These are phyloP conservation scores for Capreolus pygargus DNA, from an alignment of 2,113 vertebrate genomes.

Conservation along the genomic window DNA sequence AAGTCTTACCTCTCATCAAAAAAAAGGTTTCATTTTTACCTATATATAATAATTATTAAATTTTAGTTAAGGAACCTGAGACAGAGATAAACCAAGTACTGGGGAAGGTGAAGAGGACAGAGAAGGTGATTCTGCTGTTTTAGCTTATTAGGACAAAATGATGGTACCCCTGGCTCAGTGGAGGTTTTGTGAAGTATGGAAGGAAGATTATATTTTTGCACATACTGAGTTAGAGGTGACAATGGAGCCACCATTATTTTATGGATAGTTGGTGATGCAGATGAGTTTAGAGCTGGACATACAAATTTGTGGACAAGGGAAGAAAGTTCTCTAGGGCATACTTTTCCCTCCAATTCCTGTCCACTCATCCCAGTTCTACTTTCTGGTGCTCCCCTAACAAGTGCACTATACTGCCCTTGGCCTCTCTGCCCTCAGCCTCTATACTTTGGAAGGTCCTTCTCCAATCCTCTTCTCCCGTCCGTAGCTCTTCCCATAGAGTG, in stretches of 20 bases:
- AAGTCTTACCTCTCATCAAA: not conserved
- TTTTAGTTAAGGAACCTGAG: not conserved
- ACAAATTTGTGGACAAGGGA: not conserved
- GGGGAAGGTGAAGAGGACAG: not conserved
- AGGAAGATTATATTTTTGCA: not conserved
- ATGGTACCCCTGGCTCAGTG: not conserved
- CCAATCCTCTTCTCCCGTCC: not conserved
- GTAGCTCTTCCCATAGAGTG: not conserved
- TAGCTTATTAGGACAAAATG: not conserved
- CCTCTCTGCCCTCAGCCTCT: not conserved
- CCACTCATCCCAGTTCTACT: not conserved
- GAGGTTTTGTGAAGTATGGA: not conserved
- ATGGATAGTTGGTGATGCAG: not conserved
- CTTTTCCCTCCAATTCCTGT: not conserved
- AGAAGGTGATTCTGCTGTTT: not conserved
- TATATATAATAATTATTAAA: not conserved
- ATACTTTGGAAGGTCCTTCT: not conserved
- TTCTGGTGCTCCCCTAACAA: not conserved
- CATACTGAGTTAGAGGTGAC: not conserved
- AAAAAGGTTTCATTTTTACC: not conserved
- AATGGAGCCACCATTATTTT: not conserved
- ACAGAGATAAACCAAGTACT: not conserved
- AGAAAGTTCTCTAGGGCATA: not conserved
- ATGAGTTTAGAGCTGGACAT: not conserved
- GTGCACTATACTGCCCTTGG: not conserved